Conservation (phyloP, 1,140 invertebrate species). For the Trachymyrmex septentrionalis region DNA sequence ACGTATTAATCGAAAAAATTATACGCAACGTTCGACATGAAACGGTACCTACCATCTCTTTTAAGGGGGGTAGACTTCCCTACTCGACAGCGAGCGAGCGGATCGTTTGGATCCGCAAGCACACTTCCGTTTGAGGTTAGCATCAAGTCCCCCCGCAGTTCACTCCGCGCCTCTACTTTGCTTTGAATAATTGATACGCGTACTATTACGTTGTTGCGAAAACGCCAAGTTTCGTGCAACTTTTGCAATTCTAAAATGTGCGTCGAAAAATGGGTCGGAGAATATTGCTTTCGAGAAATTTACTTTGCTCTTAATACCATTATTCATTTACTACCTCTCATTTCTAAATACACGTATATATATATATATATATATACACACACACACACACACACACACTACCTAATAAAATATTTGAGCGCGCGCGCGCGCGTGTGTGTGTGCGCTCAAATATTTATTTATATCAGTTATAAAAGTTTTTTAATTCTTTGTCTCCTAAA, state of each 20-base stretch:
- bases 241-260: not conserved
- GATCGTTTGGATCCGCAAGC: no score
- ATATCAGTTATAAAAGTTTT: not conserved
- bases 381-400: no score
- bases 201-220: constrained; percentile 14
- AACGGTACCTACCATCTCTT: constrained; percentile 31
- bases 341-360: no score
- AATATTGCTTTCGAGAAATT: constrained; percentile 1
- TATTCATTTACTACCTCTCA: not conserved
- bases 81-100: not conserved
- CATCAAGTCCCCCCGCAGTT: not conserved
- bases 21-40: constrained; percentile 43
- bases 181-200: constrained; percentile 39
- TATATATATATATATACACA: no score
- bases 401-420: no score
- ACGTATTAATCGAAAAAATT: constrained; percentile 69
- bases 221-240: not conserved
- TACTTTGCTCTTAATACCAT: not conserved
- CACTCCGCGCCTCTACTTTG: not conserved
- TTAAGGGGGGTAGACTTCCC: constrained; percentile 25
- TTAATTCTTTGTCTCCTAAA: not conserved
- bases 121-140: constrained; percentile 53
- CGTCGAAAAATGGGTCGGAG: not conserved
- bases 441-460: not conserved
- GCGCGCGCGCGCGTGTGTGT: no score